phyloP scores from a whole-genome alignment of 2,113 vertebrate species.

The Spea bombifrons region DNA sequence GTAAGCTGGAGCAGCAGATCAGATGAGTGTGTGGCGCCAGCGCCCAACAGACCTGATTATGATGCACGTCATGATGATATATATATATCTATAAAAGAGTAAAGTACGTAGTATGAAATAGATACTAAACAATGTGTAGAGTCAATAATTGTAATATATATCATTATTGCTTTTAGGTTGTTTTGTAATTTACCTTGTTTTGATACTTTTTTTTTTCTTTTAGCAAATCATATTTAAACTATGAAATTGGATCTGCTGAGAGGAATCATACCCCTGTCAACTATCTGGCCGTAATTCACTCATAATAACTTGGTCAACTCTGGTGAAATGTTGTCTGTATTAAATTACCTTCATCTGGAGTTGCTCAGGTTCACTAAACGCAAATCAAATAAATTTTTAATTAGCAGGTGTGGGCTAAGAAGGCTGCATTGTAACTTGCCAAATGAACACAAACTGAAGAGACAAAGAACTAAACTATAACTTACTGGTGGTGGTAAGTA shows the following conservation, averaged over 20 bases:
- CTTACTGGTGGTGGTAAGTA: constrained; percentile 18
- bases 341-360: constrained; percentile 28
- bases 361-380: constrained; percentile 32
- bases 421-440: constrained; percentile 32
- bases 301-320: constrained; percentile 27
- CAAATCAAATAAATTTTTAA: constrained; percentile 37
- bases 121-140: no score
- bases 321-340: constrained; percentile 32
- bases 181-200: no score
- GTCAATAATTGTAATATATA: no score
- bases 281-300: constrained; percentile 20
- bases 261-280: background rate
- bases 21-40: no score
- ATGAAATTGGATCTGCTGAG: background rate
- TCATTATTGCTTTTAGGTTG: no score
- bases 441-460: constrained; percentile 16
- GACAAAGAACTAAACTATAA: constrained; percentile 27
- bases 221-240: background rate
- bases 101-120: no score
- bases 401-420: constrained; percentile 24
- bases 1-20: no score
- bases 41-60: no score
- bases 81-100: no score
- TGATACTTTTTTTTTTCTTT: no score
- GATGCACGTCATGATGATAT: no score